Percentiles rank a stretch among this genome's conserved stretches.
Evolutionary conservation across 2,888 invertebrate genomes (phyloP).

Genomic region (Megastigmus dorsalis): DNA sequence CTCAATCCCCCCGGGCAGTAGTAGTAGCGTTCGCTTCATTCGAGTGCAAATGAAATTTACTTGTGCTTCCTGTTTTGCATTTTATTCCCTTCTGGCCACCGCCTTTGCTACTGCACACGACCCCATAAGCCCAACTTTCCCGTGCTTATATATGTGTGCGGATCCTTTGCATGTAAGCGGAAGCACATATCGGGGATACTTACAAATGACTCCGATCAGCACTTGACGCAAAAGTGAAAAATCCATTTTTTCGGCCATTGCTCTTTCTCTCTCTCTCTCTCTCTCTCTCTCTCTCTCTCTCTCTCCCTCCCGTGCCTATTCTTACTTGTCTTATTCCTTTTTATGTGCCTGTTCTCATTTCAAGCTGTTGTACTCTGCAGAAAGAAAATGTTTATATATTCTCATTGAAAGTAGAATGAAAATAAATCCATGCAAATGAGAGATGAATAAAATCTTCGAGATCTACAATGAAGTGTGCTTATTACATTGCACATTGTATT

Average conservation of each 20-base stretch:
- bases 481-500: no score
- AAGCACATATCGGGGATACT: conserved; percentile 59
- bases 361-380: conserved; percentile 1
- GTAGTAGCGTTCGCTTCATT: not conserved
- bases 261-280: not conserved
- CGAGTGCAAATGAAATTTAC: conserved; percentile 43
- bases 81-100: not conserved
- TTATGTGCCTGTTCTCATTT: conserved; percentile 34
- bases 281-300: not conserved
- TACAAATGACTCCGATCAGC: conserved; percentile 69
- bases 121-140: not conserved
- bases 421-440: not conserved
- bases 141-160: not conserved
- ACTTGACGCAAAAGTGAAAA: conserved; percentile 67
- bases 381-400: not conserved
- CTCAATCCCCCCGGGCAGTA: not conserved
- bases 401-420: not conserved
- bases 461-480: no score
- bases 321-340: no score
- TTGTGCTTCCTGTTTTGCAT: conserved; percentile 41
- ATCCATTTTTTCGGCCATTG: conserved; percentile 58
- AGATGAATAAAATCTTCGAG: not conserved
- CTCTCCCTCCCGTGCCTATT: not conserved
- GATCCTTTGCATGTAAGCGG: not conserved
- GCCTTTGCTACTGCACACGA: not conserved